Conservation (phyloP, 2,113 vertebrate genomes). For the Saccopteryx leptura region DNA sequence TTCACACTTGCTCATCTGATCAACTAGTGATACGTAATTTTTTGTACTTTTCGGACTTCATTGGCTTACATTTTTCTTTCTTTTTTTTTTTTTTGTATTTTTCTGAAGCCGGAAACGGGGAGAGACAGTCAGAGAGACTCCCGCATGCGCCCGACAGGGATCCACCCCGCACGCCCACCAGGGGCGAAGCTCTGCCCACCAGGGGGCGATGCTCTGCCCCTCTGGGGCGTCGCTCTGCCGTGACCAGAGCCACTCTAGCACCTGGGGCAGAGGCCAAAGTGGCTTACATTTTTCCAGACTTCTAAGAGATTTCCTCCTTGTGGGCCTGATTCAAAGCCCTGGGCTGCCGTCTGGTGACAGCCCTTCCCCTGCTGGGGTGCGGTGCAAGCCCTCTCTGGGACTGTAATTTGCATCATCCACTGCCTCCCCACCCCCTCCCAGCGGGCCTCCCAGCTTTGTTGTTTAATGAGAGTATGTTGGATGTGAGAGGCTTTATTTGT, state of each 20-base stretch:
- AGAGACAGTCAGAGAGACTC: too few relatives aligned
- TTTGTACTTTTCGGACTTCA: constrained; percentile 15
- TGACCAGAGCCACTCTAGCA: too few relatives aligned
- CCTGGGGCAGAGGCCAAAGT: too few relatives aligned
- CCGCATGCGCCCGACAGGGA: too few relatives aligned
- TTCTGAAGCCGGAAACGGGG: too few relatives aligned
- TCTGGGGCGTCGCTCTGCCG: too few relatives aligned
- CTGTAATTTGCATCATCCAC: neutral
- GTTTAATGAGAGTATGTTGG: neutral
- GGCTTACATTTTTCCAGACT: neutral
- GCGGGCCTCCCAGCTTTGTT: neutral
- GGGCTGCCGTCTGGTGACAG: constrained; percentile 16
- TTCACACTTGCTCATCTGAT: neutral
- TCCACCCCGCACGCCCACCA: too few relatives aligned
- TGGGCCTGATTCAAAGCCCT: neutral
- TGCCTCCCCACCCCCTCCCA: neutral
- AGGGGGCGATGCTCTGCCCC: too few relatives aligned
- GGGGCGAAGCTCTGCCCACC: too few relatives aligned
- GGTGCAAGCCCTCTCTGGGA: neutral
- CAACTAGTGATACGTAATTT: neutral
- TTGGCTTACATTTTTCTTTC: neutral
- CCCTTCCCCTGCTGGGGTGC: neutral
- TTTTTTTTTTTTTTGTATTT: too few relatives aligned
- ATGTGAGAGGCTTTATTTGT: constrained; percentile 9
- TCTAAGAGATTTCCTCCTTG: constrained; percentile 27